Base-by-base conservation (phyloP, 2,797 vertebrate genomes). In the Sternotherus odoratus region DNA sequence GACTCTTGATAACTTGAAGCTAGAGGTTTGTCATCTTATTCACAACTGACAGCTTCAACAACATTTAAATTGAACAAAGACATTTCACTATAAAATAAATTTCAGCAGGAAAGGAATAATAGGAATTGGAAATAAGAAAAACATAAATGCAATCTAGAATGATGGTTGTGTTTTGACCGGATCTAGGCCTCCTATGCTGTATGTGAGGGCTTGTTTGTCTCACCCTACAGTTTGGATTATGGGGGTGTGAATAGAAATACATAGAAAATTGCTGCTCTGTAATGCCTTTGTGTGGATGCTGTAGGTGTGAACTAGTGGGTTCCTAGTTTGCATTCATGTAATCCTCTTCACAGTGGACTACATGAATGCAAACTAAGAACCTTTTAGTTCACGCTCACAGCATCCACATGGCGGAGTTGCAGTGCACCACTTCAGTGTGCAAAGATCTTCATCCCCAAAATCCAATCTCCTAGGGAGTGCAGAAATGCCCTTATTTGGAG, bases 31-130 rank as follows among this genome's bases (percentile, higher is more conserved):
- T 88, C 86, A 63, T 92, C 85, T 86, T 85, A 91, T 50, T 50
- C 54, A 8, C 28, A 36, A 50, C 86, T 79, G 87, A 93, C 75
- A 91, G 66, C 72, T 89, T 94, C 88, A 84, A 46, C 21, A 93
- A 66, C 88, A 91, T 91, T 87, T 88, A 88, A 60, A 83, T 87
- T 82, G 88, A 95, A 88, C 83, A 95, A 95, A 95, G 56, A 89
- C 46, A 87, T 94, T 93, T 90, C 43, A 79, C 30, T 85, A 84
- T 51, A 95, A 97, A 97, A 96, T 39, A 33, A 21, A 94, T 96
- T 90, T 95, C 75, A 83, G 2, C 72, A 36, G 33, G 53, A 94
- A 90, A 94, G 26, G 85, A 83, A 92, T 54, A 88, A 88, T 28
- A 93, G 93, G 81, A 83, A 75, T 16, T 48, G 33, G 77, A 89